Evolutionary conservation across 2,113 vertebrate genomes (phyloP).

Genomic region (Rhipidura dahli): DNA sequence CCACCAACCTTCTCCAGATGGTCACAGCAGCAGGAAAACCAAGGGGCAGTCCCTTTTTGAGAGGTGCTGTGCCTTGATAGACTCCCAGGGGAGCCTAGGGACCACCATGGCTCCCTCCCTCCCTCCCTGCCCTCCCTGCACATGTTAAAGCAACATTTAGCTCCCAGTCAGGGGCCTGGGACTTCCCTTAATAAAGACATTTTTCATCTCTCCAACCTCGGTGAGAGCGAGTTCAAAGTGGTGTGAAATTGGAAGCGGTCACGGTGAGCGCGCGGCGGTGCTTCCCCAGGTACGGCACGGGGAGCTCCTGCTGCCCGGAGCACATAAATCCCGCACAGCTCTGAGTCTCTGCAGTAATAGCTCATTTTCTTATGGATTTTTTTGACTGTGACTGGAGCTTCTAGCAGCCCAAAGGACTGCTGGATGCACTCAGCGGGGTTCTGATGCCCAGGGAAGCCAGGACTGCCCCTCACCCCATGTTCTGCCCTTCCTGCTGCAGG

Average conservation of each 20-base stretch:
- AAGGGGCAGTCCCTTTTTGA: not conserved
- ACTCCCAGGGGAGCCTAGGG: not conserved
- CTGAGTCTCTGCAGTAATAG: not conserved
- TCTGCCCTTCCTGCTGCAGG: not conserved
- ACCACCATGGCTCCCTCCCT: accelerated
- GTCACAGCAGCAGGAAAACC: not conserved
- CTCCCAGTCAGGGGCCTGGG: not conserved
- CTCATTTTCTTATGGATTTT: not conserved
- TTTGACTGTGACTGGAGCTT: not conserved
- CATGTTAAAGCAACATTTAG: not conserved
- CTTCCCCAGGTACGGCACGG: not conserved
- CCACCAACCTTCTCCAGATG: not conserved
- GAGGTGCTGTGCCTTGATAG: not conserved
- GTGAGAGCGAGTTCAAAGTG: not conserved
- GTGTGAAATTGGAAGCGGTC: slow-evolving; percentile 45
- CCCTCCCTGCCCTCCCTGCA: not conserved
- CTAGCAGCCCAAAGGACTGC: not conserved
- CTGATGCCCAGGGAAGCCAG: not conserved
- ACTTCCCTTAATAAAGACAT: slow-evolving; percentile 27
- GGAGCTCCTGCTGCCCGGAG: not conserved
- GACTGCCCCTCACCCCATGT: accelerated
- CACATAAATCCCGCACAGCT: not conserved
- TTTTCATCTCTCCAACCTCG: not conserved
- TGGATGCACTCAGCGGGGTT: not conserved
- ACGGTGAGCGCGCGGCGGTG: not conserved